Conservation (phyloP, 2,797 vertebrate genomes). For the Centropyge bicolor region DNA sequence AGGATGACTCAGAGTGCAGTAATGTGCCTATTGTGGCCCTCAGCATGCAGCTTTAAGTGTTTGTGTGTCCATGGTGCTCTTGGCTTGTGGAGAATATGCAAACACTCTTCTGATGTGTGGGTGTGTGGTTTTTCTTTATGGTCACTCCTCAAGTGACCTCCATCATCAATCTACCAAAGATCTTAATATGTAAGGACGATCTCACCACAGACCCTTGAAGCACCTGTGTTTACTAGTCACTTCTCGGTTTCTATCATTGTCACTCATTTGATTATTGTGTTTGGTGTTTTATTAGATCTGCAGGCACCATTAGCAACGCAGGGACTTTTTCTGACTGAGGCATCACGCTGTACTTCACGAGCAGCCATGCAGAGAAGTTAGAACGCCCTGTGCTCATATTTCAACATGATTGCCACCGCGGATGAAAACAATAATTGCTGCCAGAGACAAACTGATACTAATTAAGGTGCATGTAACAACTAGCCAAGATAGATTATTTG, state of each 20-base stretch:
- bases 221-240: constrained; percentile 3
- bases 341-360: constrained; percentile 8
- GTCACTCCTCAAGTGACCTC: not conserved
- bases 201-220: not conserved
- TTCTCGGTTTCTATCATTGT: constrained; percentile 14
- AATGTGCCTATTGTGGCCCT: constrained; percentile 67
- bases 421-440: not conserved
- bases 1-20: constrained; percentile 71
- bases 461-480: not conserved
- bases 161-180: not conserved
- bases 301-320: not conserved
- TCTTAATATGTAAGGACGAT: not conserved
- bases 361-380: constrained; percentile 22
- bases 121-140: constrained; percentile 7
- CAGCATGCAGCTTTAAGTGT: constrained; percentile 51
- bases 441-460: not conserved
- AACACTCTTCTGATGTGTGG: constrained; percentile 23
- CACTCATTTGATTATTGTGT: constrained; percentile 31
- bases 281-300: not conserved
- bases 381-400: not conserved
- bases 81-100: constrained; percentile 44
- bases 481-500: too few relatives aligned
- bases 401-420: not conserved
- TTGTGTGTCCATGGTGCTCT: constrained; percentile 38
- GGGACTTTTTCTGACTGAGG: constrained; percentile 11